Conservation (phyloP, 2,113 vertebrate species). For the Oreochromis tanganicae region DNA sequence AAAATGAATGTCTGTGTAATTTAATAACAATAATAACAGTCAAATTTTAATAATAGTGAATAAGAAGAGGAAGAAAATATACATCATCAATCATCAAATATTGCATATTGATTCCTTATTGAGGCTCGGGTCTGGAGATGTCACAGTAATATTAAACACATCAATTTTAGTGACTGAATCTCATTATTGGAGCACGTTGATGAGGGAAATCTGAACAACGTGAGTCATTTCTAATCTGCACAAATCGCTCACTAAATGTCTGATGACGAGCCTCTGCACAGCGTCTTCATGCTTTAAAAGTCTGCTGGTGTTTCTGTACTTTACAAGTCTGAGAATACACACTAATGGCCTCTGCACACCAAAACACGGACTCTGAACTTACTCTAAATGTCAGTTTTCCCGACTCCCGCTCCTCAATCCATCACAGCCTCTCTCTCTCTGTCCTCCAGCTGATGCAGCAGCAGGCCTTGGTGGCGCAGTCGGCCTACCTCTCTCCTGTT, state of each 20-base stretch:
- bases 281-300: neutral
- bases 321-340: neutral
- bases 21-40: neutral
- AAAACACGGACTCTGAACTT: neutral
- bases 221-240: neutral
- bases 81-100: neutral
- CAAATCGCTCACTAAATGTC: neutral
- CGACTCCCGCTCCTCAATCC: neutral
- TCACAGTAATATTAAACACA: neutral
- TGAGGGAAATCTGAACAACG: neutral
- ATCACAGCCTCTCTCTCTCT: neutral
- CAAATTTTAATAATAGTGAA: neutral
- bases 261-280: neutral
- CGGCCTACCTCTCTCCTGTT: constrained; percentile 92
- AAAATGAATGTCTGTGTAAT: neutral
- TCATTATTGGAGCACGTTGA: neutral
- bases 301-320: neutral
- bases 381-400: neutral
- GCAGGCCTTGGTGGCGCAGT: constrained; percentile 93
- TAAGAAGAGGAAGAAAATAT: neutral
- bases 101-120: neutral
- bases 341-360: neutral
- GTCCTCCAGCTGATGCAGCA: constrained; percentile 86
- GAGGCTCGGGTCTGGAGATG: neutral
- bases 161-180: neutral